Evolutionary conservation across 2,113 vertebrate species (phyloP), one percentile per base, ranked within the genome.

Genomic region (Naja naja): DNA sequence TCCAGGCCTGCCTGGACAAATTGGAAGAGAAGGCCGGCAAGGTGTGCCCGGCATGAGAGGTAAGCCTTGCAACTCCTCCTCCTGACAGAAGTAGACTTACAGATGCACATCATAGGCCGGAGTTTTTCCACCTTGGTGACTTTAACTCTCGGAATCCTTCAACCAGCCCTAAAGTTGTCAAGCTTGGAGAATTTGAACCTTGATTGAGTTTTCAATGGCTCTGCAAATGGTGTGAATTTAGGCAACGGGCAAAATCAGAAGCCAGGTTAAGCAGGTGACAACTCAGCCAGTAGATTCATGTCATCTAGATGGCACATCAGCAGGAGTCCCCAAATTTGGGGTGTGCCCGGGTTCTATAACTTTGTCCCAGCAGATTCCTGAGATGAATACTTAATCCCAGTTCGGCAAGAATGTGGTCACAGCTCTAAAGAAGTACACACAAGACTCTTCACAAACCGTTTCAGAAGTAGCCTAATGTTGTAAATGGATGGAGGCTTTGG

Each of bases 11-110:
- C 98, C 99, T 0, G 99, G 99, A 69, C 99, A 99, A 94, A 98
- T 99, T 0, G 99, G 99, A 90, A 97, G 99, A 96, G 98, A 99
- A 95, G 99, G 99, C 27, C 98, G 98, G 1, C 97, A 98, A 91
- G 99, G 99, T 2, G 95, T 97, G 94, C 97, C 98, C 3, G 99
- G 98, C 94, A 97, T 97, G 96, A 95, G 97, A 96, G 99, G 99
- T 99, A 97, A 90, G 49, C 4, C 3, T 16, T 85, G 69, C 3
- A 1, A 20, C 55, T 52, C 30, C n/a, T 39, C 9, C 16, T 52
- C 5, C 22, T 5, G 30, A 9, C 1, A 8, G 60, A 60, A 1
- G 1, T 43, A 0, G 12, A 74, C 23, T 88, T 4, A 25, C 1
- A 8, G 74, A 81, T 3, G 54, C 20, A 47, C 3, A 45, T 25